Conservation (phyloP, 2,797 vertebrate genomes). For the Melanotaenia maccullochi region DNA sequence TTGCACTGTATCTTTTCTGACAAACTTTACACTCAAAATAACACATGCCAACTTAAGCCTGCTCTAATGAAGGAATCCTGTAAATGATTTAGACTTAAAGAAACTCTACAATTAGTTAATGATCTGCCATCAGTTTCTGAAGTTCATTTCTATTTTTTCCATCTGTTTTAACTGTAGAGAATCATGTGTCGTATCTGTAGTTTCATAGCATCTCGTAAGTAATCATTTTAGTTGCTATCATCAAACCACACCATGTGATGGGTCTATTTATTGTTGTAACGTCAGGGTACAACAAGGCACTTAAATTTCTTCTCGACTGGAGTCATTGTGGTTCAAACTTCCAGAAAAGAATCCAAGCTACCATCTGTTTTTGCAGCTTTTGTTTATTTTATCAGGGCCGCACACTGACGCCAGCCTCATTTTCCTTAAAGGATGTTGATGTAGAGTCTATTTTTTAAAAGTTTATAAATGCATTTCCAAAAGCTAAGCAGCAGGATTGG, state of each 20-base stretch:
- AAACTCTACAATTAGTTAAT: slow-evolving; percentile 21
- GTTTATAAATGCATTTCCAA: slow-evolving; percentile 39
- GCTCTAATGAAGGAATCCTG: slow-evolving; percentile 49
- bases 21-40: slow-evolving; percentile 18
- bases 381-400: slow-evolving; percentile 7
- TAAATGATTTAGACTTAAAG: slow-evolving; percentile 14
- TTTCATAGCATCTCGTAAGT: background rate
- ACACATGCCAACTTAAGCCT: slow-evolving; percentile 16
- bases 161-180: background rate
- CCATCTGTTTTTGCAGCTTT: slow-evolving; percentile 10
- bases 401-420: slow-evolving; percentile 33
- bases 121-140: slow-evolving; percentile 13
- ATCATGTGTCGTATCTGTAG: background rate
- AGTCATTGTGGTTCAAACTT: slow-evolving; percentile 2
- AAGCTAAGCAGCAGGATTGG: slow-evolving; percentile 34
- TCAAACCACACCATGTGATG: background rate
- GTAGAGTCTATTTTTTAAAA: slow-evolving; percentile 22
- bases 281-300: slow-evolving; percentile 32
- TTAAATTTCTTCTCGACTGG: slow-evolving; percentile 11
- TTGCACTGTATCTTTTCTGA: slow-evolving; percentile 73
- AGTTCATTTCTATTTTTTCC: slow-evolving; percentile 15
- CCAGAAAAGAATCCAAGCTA: slow-evolving; percentile 4
- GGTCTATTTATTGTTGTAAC: slow-evolving; percentile 17
- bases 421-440: slow-evolving; percentile 34
- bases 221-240: slow-evolving; percentile 16